Conservation (phyloP, 2,797 vertebrate genomes). For the Leptoclinus maculatus region DNA sequence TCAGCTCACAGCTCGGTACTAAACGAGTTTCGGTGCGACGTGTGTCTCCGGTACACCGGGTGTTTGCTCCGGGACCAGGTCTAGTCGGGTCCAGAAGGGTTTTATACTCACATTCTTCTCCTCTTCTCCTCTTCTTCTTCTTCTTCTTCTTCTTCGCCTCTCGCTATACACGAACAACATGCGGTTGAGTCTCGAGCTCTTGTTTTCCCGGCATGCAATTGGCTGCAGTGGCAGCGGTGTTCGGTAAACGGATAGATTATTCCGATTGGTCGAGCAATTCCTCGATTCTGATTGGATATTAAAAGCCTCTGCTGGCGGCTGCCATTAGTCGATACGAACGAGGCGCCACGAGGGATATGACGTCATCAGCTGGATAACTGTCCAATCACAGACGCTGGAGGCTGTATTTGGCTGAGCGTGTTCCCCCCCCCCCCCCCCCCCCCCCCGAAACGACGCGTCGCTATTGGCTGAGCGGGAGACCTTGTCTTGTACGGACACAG, state of each 20-base stretch:
- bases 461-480: constrained; percentile 70
- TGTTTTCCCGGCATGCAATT: constrained; percentile 88
- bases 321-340: constrained; percentile 78
- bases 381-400: constrained; percentile 52
- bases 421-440: no score
- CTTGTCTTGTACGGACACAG: constrained; percentile 44
- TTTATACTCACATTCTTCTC: no score
- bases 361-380: constrained; percentile 44
- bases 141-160: no score
- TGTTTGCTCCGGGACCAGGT: accelerated
- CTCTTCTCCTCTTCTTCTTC: no score
- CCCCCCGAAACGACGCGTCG: background rate
- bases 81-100: background rate
- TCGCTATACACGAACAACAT: constrained; percentile 87
- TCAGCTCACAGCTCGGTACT: no score
- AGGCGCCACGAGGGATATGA: constrained; percentile 80
- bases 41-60: accelerated
- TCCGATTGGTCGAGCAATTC: constrained; percentile 62
- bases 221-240: constrained; percentile 67
- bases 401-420: constrained; percentile 66
- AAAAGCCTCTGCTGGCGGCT: background rate
- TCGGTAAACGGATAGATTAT: no score
- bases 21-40: no score
- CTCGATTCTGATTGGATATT: constrained; percentile 74
- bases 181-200: constrained; percentile 92